Conservation (phyloP, 2,113 vertebrate species). For the Myiozetetes cayanensis region DNA sequence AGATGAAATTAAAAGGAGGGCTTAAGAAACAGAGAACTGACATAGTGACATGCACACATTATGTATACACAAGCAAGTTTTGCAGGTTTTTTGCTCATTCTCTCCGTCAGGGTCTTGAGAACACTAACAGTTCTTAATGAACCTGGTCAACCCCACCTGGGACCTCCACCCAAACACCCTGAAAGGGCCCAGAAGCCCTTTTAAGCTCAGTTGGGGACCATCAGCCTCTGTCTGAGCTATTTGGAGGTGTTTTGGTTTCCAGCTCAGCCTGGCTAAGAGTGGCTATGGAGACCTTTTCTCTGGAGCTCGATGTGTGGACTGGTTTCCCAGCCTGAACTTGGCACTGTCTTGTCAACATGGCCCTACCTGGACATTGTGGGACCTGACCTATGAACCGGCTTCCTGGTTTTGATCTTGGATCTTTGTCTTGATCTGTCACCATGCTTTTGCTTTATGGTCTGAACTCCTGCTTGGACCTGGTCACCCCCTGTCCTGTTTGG, state of each 20-base stretch:
- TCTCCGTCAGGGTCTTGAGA: neutral
- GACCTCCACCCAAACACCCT: neutral
- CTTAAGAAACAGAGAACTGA: neutral
- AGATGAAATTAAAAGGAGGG: neutral
- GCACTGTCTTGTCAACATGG: neutral
- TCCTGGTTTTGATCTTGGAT: neutral
- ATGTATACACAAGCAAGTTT: neutral
- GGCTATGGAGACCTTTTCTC: neutral
- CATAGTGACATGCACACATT: neutral
- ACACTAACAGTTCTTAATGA: neutral
- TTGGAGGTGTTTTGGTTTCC: neutral
- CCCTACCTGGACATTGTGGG: neutral
- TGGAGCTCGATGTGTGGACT: rapidly evolving
- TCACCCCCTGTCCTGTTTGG: neutral
- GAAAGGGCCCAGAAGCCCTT: neutral
- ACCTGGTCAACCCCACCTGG: neutral
- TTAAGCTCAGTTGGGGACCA: neutral
- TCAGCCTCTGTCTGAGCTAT: neutral
- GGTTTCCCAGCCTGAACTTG: neutral
- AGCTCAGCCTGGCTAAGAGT: neutral
- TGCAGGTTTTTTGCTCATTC: neutral
- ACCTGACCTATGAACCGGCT: neutral
- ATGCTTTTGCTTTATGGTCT: neutral
- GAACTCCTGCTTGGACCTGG: neutral
- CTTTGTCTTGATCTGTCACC: neutral